Evolutionary conservation across 2,113 vertebrate species (phyloP).

Genomic region (Otolemur garnettii): DNA sequence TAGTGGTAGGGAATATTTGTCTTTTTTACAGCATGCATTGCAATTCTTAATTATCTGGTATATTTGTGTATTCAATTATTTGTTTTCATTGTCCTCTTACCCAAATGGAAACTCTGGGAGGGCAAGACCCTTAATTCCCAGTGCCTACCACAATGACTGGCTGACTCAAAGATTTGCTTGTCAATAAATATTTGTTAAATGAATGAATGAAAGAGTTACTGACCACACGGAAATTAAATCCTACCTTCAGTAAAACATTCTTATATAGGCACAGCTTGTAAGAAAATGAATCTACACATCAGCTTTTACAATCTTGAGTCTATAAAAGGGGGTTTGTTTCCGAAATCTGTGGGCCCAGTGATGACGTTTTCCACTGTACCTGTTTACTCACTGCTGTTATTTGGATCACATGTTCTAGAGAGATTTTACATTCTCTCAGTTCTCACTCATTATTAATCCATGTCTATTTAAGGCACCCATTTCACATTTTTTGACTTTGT

Average conservation of each 20-base stretch:
- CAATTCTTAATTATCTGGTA: neutral
- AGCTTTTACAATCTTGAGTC: neutral
- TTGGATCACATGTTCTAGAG: slow-evolving; percentile 5
- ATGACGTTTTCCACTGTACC: neutral
- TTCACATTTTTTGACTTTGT: slow-evolving; percentile 38
- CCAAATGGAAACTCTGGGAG: neutral
- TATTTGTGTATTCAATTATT: neutral
- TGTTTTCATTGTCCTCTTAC: neutral
- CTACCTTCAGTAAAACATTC: neutral
- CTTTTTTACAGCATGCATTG: neutral
- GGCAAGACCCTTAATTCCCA: neutral
- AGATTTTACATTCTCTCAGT: neutral
- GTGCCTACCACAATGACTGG: neutral
- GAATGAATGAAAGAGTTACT: neutral
- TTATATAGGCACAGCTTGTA: neutral
- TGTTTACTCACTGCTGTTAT: neutral
- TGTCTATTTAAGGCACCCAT: neutral
- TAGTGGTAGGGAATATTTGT: neutral
- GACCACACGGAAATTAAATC: neutral
- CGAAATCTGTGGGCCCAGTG: neutral
- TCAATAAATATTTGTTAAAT: slow-evolving; percentile 20
- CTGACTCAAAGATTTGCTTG: neutral
- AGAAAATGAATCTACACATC: neutral
- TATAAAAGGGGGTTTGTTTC: neutral
- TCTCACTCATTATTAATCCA: slow-evolving; percentile 26